Evolutionary conservation across 2,888 invertebrate species (phyloP).

Genomic region (Phortica magna): DNA sequence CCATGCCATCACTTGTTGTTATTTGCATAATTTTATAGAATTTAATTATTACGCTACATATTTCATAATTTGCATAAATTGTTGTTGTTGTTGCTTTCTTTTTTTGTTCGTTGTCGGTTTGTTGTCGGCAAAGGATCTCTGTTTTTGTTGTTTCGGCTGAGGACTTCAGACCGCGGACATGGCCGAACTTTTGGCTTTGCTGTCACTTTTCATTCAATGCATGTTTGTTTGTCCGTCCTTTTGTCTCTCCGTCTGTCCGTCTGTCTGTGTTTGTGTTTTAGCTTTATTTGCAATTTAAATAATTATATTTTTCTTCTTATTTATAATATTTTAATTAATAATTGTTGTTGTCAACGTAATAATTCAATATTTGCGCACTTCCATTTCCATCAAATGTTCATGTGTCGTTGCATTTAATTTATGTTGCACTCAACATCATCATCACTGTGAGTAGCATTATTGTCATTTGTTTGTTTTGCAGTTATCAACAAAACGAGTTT

Average conservation of each 20-base stretch:
- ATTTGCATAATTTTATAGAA: slow-evolving; percentile 65
- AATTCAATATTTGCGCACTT: neutral
- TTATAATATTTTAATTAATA: neutral
- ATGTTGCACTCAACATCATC: neutral
- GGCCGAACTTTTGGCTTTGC: too few species aligned
- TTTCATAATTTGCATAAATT: slow-evolving; percentile 62
- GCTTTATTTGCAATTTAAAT: neutral
- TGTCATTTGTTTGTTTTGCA: slow-evolving; percentile 17
- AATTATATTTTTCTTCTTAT: neutral
- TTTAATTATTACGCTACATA: slow-evolving; percentile 60
- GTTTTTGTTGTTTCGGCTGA: too few species aligned
- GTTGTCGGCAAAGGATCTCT: too few species aligned
- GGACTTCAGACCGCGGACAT: too few species aligned
- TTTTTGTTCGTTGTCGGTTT: neutral
- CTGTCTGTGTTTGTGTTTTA: too few species aligned
- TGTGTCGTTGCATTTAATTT: neutral
- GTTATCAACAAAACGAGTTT: slow-evolving; percentile 28
- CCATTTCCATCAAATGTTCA: neutral
- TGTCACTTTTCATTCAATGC: too few species aligned
- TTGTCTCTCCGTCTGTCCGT: too few species aligned
- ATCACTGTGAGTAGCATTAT: neutral
- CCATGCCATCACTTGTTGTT: slow-evolving; percentile 38
- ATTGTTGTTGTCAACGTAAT: neutral
- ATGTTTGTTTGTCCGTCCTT: too few species aligned
- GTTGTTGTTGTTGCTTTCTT: slow-evolving; percentile 16